Percentiles rank a stretch among this genome's conserved stretches.
Conservation (phyloP, 2,888 invertebrate species). For the Pemphredon lugubris region DNA sequence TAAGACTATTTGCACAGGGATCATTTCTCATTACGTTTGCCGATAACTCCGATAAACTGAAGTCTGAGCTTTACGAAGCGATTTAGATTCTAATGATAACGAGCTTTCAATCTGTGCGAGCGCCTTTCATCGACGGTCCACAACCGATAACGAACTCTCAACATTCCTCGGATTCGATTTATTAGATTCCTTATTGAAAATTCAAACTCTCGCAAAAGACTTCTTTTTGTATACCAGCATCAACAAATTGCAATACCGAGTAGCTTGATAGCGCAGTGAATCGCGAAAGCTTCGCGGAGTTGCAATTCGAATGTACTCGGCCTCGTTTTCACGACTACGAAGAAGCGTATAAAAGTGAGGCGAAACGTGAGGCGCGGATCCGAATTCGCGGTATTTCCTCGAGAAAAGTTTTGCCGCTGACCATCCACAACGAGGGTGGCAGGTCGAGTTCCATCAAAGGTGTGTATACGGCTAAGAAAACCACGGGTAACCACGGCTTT, state of each 20-base stretch:
- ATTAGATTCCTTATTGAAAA: constrained; percentile 77
- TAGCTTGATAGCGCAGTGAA: constrained; percentile 84
- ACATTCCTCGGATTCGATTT: not conserved
- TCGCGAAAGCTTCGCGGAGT: constrained; percentile 84
- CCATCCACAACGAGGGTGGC: constrained; percentile 88
- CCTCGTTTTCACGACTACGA: constrained; percentile 86
- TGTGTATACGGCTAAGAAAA: constrained; percentile 84
- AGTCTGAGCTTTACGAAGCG: too few species aligned
- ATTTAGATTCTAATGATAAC: too few species aligned
- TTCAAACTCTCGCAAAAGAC: constrained; percentile 87
- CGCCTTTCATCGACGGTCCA: too few species aligned
- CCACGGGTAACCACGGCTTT: constrained; percentile 82
- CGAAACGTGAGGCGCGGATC: constrained; percentile 86
- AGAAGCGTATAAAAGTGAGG: constrained; percentile 85
- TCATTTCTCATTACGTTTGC: too few species aligned
- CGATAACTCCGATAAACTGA: too few species aligned
- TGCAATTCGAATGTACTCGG: constrained; percentile 84
- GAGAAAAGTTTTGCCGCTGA: constrained; percentile 89
- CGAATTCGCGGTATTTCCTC: constrained; percentile 84
- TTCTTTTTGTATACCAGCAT: constrained; percentile 88
- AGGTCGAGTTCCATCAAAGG: constrained; percentile 84
- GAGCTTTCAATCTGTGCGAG: too few species aligned
- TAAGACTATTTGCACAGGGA: too few species aligned
- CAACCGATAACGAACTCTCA: not conserved
- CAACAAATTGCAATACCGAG: constrained; percentile 84